Evolutionary conservation across 2,888 invertebrate genomes (phyloP).

Genomic region (Aethes cnicana): DNA sequence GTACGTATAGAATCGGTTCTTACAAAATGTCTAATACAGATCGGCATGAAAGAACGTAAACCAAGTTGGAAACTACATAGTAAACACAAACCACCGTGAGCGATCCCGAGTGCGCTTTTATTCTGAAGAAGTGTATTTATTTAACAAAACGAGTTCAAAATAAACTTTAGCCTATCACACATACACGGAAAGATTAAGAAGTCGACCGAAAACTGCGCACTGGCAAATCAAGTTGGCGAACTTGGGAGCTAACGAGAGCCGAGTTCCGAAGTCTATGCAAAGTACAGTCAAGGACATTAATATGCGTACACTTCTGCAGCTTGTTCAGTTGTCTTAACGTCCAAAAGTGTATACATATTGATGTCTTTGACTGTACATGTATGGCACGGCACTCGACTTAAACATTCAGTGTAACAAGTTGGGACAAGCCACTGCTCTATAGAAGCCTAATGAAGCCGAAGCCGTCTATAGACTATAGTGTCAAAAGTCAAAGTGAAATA

Average conservation of each 20-base stretch:
- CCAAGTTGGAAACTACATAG: conserved; percentile 2
- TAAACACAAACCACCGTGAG: conserved; percentile 1
- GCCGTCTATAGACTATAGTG: too few relatives aligned
- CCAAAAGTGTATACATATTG: too few relatives aligned
- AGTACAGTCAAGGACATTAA: too few relatives aligned
- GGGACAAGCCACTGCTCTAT: conserved; percentile 23
- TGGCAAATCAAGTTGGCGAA: conserved; percentile 44
- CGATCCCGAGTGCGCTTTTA: conserved; percentile 3
- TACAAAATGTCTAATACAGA: neutral
- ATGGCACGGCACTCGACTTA: conserved; percentile 30
- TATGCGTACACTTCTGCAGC: too few relatives aligned
- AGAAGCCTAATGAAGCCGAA: conserved; percentile 25
- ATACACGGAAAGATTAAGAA: conserved; percentile 35
- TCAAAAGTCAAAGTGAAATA: conserved; percentile 12
- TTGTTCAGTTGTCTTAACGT: too few relatives aligned
- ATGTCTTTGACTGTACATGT: too few relatives aligned
- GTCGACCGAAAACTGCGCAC: conserved; percentile 39
- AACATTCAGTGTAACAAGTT: conserved; percentile 27
- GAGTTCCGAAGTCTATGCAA: conserved; percentile 45
- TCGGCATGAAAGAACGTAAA: neutral
- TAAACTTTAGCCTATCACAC: conserved; percentile 24
- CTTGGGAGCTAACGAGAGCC: conserved; percentile 44
- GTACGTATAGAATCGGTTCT: too few relatives aligned
- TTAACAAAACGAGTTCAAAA: conserved; percentile 20
- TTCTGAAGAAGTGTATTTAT: conserved; percentile 20